A percentile compares a stretch with the other conserved stretches of the same genome.
Evolutionary conservation across 2,113 vertebrate species (phyloP).

Genomic region (Rhinolophus ferrumequinum): DNA sequence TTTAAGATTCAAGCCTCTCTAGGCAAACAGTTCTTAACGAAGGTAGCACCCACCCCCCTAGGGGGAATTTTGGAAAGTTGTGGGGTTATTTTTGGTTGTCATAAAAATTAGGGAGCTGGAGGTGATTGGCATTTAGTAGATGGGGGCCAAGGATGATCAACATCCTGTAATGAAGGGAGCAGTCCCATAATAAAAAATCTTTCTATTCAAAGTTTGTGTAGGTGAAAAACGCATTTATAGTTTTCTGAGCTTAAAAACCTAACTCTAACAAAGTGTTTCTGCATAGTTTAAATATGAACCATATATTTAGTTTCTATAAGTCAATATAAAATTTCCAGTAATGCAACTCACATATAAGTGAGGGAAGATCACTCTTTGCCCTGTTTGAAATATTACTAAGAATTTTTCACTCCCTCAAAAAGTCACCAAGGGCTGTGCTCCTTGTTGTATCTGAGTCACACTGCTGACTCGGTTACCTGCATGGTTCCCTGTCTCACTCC

Average conservation of each 20-base stretch:
- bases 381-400: neutral
- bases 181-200: neutral
- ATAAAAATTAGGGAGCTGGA: neutral
- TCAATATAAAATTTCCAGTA: neutral
- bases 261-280: neutral
- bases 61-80: neutral
- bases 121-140: neutral
- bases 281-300: neutral
- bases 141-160: neutral
- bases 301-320: constrained; percentile 16
- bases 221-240: neutral
- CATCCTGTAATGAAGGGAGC: neutral
- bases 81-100: neutral
- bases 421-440: neutral
- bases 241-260: constrained; percentile 10
- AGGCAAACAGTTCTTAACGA: neutral
- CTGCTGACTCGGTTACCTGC: neutral
- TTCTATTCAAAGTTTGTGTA: neutral
- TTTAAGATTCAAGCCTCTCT: neutral
- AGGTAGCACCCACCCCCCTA: fast-evolving
- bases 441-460: neutral
- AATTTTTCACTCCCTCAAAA: neutral
- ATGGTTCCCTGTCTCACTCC: neutral
- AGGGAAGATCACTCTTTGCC: neutral
- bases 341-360: neutral